Evolutionary conservation across 2,797 vertebrate genomes (phyloP).

Genomic region (Glyptemys insculpta): DNA sequence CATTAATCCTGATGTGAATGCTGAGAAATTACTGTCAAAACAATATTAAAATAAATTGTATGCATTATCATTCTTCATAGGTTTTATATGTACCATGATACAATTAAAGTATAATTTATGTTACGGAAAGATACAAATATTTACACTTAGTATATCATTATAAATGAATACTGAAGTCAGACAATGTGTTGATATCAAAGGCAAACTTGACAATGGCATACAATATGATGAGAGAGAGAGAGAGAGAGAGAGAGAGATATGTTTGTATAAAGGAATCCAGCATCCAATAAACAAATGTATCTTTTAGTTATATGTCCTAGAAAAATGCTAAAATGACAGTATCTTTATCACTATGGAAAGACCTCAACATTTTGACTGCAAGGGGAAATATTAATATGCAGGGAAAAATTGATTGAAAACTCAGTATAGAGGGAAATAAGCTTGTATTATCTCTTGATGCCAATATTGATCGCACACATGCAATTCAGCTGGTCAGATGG

Average conservation of each 20-base stretch:
- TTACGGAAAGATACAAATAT: conserved; percentile 9
- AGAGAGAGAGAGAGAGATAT: neutral
- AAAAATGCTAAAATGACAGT: neutral
- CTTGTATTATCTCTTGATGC: neutral
- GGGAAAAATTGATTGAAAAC: neutral
- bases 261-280: neutral
- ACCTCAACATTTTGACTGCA: neutral
- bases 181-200: neutral
- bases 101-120: conserved; percentile 10
- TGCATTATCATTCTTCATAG: neutral
- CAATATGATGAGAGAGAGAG: neutral
- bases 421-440: neutral
- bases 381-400: neutral
- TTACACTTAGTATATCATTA: conserved; percentile 3
- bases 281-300: neutral
- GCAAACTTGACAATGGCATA: neutral
- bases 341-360: neutral
- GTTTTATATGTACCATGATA: neutral
- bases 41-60: neutral
- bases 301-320: neutral
- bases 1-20: neutral
- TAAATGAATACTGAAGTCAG: neutral
- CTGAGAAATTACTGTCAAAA: neutral
- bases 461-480: neutral
- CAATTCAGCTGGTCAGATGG: neutral